Evolutionary conservation across 2,888 invertebrate species (phyloP).

Genomic region (Ryuthela nishihirai): DNA sequence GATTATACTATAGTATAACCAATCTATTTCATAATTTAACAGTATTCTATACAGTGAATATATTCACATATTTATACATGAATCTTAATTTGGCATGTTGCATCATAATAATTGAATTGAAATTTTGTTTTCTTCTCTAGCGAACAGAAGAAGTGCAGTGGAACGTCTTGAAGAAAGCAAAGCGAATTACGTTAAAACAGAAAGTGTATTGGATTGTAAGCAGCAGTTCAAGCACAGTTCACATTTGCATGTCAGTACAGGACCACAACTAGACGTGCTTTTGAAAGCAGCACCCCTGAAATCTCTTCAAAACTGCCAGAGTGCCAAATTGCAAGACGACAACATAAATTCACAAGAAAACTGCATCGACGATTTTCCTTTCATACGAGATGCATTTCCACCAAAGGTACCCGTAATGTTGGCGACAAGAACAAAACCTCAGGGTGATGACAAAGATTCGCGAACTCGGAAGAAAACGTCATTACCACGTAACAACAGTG

Average conservation of each 20-base stretch:
- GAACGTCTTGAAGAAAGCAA: conserved; percentile 89
- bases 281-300: conserved; percentile 25
- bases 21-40: too few relatives aligned
- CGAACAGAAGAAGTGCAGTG: conserved; percentile 60
- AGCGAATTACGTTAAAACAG: conserved; percentile 89
- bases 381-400: background rate
- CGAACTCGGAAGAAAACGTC: background rate
- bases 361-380: too few relatives aligned
- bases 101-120: too few relatives aligned
- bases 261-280: conserved; percentile 42
- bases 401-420: background rate
- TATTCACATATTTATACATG: too few relatives aligned
- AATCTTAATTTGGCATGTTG: too few relatives aligned
- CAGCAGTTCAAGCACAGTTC: conserved; percentile 63
- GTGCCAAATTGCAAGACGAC: too few relatives aligned
- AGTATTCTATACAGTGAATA: too few relatives aligned
- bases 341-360: too few relatives aligned
- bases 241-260: conserved; percentile 49
- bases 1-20: too few relatives aligned
- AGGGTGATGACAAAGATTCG: background rate
- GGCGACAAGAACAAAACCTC: background rate
- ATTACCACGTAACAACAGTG: background rate
- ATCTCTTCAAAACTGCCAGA: conserved; percentile 18
- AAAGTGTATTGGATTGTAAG: conserved; percentile 78
- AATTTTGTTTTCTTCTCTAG: conserved; percentile 7